phyloP scores from a whole-genome alignment of 2,888 invertebrate genomes.

The Hyposoter dolosus region DNA sequence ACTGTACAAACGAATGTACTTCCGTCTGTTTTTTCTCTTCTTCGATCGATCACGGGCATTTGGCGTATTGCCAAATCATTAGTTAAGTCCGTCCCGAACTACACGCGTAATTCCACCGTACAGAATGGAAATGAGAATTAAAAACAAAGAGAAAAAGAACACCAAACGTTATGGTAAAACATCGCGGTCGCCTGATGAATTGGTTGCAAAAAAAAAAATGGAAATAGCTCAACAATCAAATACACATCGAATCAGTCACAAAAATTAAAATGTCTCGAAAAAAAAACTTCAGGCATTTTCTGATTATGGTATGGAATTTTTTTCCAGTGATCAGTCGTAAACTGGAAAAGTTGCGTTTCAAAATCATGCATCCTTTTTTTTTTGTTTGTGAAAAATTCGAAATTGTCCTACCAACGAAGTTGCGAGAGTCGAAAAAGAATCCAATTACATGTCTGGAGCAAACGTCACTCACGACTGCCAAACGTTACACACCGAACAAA shows the following conservation, averaged over 20 bases:
- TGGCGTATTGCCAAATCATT: constrained; percentile 60
- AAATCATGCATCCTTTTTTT: background rate
- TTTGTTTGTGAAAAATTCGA: background rate
- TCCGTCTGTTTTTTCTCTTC: background rate
- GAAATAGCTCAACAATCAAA: constrained; percentile 19
- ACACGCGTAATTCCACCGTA: constrained; percentile 10
- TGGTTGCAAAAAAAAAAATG: background rate
- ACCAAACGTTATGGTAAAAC: background rate
- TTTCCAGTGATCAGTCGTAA: background rate
- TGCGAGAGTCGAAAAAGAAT: background rate
- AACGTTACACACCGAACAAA: background rate
- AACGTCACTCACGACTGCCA: background rate
- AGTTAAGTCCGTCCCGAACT: constrained; percentile 37
- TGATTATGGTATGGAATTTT: background rate
- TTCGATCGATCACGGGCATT: constrained; percentile 12
- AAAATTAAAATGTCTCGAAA: background rate
- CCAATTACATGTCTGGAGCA: background rate
- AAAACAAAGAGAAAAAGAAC: background rate
- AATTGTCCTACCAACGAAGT: background rate
- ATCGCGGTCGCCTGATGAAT: constrained; percentile 1
- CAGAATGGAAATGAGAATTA: constrained; percentile 33
- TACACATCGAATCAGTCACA: background rate
- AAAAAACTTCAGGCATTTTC: background rate
- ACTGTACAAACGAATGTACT: constrained; percentile 29
- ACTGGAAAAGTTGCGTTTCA: background rate